phyloP scores from a whole-genome alignment of 2,113 vertebrate species.

The Thymallus thymallus region DNA sequence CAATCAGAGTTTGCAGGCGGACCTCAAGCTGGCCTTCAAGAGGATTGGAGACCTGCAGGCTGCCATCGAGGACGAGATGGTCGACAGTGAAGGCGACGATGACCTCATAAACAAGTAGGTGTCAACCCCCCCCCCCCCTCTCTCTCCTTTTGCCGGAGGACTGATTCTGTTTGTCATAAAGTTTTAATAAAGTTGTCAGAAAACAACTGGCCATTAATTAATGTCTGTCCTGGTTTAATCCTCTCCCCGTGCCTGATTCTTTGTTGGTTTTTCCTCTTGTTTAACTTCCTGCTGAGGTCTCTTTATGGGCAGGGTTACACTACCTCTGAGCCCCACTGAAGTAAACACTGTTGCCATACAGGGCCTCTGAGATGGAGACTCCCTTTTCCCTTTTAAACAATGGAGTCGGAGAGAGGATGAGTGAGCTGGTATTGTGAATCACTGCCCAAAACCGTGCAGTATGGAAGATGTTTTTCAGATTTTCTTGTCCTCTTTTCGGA shows the following conservation, averaged over 20 bases:
- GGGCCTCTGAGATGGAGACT: constrained; percentile 32
- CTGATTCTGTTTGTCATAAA: background rate
- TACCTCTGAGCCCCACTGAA: constrained; percentile 44
- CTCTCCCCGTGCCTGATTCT: constrained; percentile 22
- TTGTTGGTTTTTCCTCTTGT: constrained; percentile 43
- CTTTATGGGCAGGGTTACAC: constrained; percentile 48
- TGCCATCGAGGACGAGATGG: constrained; percentile 98
- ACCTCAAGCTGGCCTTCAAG: constrained; percentile 98
- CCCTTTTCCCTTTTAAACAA: constrained; percentile 31
- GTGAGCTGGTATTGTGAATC: constrained; percentile 28
- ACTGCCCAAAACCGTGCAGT: constrained; percentile 15
- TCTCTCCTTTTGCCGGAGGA: background rate
- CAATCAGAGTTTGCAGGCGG: constrained; percentile 95
- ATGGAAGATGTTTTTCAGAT: constrained; percentile 10
- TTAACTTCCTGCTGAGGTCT: constrained; percentile 31
- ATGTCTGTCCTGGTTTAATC: background rate
- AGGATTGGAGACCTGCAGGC: constrained; percentile 97
- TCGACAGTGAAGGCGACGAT: constrained; percentile 90
- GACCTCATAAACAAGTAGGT: constrained; percentile 94
- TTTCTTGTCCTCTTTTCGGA: background rate
- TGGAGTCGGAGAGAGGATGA: constrained; percentile 12
- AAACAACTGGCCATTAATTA: background rate
- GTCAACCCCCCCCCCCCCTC: constrained; percentile 8
- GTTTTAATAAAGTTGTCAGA: background rate
- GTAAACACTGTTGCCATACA: constrained; percentile 55